phyloP scores from a whole-genome alignment of 2,797 vertebrate genomes.

The Gambelia wislizenii region DNA sequence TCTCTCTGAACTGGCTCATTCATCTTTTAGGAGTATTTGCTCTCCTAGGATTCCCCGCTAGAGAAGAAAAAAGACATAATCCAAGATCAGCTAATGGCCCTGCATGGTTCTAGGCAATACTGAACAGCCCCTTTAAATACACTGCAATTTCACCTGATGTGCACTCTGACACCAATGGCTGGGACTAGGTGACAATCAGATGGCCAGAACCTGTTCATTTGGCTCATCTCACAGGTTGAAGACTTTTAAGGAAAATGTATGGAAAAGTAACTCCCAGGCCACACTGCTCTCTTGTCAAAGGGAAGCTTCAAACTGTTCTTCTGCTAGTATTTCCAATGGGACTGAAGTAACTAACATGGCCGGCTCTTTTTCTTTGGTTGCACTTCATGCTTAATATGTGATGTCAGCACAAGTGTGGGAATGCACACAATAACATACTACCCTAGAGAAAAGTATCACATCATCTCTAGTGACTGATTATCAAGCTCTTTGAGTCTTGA shows the following conservation, averaged over 20 bases:
- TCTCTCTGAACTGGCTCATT: background rate
- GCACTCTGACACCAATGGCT: background rate
- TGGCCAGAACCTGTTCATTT: background rate
- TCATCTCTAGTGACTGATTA: constrained; percentile 27
- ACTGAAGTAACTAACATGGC: constrained; percentile 26
- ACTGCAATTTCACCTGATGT: background rate
- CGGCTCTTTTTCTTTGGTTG: constrained; percentile 27
- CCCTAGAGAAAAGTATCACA: constrained; percentile 30
- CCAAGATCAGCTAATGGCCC: background rate
- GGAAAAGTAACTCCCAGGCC: background rate
- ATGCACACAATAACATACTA: constrained; percentile 23
- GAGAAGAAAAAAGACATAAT: background rate
- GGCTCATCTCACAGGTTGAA: background rate
- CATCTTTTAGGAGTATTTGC: background rate
- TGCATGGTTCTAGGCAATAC: background rate
- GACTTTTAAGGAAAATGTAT: background rate
- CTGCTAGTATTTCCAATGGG: constrained; percentile 22
- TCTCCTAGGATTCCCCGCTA: background rate
- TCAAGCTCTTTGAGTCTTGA: constrained; percentile 28
- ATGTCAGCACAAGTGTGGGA: constrained; percentile 26
- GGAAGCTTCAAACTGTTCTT: constrained; percentile 7
- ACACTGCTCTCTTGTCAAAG: background rate
- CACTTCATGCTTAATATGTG: background rate
- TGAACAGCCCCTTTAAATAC: background rate
- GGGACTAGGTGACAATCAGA: background rate